Conservation (phyloP, 2,797 vertebrate species). For the Emydoidea blandingii region DNA sequence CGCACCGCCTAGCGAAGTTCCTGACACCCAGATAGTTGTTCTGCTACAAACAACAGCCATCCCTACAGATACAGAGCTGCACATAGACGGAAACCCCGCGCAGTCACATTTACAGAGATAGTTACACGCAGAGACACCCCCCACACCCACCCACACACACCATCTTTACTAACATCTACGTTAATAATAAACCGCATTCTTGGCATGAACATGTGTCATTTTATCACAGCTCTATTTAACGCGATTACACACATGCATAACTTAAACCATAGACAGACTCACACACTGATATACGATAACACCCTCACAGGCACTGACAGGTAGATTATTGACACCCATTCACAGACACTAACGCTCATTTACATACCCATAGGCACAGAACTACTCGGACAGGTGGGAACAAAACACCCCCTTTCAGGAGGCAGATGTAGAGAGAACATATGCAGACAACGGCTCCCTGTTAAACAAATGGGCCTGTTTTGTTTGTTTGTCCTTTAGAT, state of each 20-base stretch:
- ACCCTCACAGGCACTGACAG: neutral
- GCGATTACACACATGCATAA: neutral
- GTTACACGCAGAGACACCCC: too few species aligned
- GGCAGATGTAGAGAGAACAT: neutral
- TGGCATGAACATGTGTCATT: neutral
- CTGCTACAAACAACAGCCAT: neutral
- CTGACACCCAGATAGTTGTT: neutral
- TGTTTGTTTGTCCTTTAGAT: neutral
- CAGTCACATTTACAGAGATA: too few species aligned
- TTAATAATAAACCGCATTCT: neutral
- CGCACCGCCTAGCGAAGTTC: neutral
- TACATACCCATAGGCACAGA: neutral
- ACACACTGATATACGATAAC: too few species aligned
- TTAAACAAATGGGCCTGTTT: neutral
- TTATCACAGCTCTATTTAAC: neutral
- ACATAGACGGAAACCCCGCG: neutral
- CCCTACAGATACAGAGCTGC: neutral
- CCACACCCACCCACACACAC: too few species aligned
- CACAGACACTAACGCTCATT: neutral
- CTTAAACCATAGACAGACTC: neutral
- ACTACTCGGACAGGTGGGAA: neutral
- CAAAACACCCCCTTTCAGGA: neutral
- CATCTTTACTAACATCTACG: too few species aligned
- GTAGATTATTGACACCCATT: neutral
- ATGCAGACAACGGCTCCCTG: neutral